Conservation (phyloP, 2,888 invertebrate genomes). For the Cephus spinipes region DNA sequence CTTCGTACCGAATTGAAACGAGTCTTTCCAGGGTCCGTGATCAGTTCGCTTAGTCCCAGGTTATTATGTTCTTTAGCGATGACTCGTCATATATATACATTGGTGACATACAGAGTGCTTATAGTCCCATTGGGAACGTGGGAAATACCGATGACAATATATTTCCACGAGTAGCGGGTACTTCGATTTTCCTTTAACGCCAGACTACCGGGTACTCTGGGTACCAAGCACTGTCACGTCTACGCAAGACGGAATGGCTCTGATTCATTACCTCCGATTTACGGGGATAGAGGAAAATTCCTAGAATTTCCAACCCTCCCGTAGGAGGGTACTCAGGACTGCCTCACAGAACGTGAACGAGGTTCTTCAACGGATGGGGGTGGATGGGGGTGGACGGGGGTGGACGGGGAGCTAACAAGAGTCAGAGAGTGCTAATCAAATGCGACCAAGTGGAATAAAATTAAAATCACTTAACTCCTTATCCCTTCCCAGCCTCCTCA, state of each 20-base stretch:
- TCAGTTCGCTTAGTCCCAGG: background rate
- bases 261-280: background rate
- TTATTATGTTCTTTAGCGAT: background rate
- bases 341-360: background rate
- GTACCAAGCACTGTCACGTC: background rate
- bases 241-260: background rate
- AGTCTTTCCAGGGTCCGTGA: background rate
- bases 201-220: background rate
- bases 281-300: background rate
- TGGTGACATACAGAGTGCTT: background rate
- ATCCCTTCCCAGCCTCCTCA: background rate
- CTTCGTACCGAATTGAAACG: background rate
- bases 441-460: slow-evolving; percentile 31
- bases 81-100: background rate
- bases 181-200: background rate
- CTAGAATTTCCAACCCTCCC: background rate
- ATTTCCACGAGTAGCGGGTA: background rate
- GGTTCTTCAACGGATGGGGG: background rate
- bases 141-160: background rate
- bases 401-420: background rate
- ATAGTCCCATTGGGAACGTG: background rate
- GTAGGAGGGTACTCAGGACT: background rate
- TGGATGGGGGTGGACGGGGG: no score
- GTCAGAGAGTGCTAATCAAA: slow-evolving; percentile 32
- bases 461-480: slow-evolving; percentile 31